Evolutionary conservation across 2,888 invertebrate genomes (phyloP).

Genomic region (Gymnocheta viridis): DNA sequence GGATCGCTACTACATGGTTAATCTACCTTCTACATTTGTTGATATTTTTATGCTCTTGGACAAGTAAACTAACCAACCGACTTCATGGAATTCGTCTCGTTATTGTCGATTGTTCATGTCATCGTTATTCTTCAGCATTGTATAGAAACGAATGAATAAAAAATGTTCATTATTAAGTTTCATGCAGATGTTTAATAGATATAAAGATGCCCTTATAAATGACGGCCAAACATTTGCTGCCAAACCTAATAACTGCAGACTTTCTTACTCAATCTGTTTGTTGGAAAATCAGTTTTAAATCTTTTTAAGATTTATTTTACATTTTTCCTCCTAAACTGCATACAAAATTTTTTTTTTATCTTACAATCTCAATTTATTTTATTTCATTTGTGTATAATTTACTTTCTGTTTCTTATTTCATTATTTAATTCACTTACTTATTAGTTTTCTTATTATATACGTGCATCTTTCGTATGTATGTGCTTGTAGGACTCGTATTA

Average conservation of each 20-base stretch:
- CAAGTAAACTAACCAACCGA: too few relatives aligned
- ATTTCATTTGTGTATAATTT: neutral
- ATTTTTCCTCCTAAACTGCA: neutral
- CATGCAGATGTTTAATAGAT: too few relatives aligned
- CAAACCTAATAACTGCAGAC: neutral
- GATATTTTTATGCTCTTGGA: too few relatives aligned
- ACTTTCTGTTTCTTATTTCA: slow-evolving; percentile 31
- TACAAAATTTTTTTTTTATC: neutral
- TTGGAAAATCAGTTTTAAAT: neutral
- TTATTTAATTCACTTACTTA: slow-evolving; percentile 49
- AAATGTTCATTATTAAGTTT: too few relatives aligned
- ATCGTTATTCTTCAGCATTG: too few relatives aligned
- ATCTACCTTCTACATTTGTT: too few relatives aligned
- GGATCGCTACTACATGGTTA: too few relatives aligned
- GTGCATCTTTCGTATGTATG: neutral
- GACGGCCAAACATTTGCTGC: neutral
- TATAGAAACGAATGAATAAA: too few relatives aligned
- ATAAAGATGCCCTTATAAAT: slow-evolving; percentile 40
- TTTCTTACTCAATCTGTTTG: neutral
- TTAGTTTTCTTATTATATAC: slow-evolving; percentile 27
- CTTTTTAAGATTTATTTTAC: neutral
- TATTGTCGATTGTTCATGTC: too few relatives aligned
- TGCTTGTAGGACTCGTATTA: neutral
- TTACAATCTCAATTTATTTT: slow-evolving; percentile 4
- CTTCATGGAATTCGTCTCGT: too few relatives aligned